These are phyloP conservation scores for Agrypnus murinus DNA, from an alignment of 2,888 invertebrate genomes.

Conservation along the genomic window DNA sequence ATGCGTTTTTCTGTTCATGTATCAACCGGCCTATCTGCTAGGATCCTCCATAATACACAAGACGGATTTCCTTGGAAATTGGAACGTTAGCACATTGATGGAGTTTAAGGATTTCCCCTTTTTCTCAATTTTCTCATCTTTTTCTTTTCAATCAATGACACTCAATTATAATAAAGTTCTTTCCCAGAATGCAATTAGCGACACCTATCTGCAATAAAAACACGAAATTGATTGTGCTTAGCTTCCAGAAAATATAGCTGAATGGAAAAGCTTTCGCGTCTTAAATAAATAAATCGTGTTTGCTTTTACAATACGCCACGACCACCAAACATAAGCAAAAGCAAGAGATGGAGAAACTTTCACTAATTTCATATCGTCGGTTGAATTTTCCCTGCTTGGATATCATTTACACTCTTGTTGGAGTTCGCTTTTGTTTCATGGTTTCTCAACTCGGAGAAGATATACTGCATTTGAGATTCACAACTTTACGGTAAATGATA, in stretches of 20 bases:
- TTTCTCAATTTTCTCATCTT: slow-evolving; percentile 7
- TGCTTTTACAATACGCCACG: neutral
- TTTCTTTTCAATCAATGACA: neutral
- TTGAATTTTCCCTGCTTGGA: neutral
- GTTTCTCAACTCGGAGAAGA: slow-evolving; percentile 6
- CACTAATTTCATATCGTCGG: slow-evolving; percentile 10
- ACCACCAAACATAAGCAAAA: slow-evolving; percentile 3
- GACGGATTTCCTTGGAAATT: slow-evolving; percentile 12
- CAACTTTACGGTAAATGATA: no score
- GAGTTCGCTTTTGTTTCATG: slow-evolving; percentile 13
- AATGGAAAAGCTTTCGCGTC: neutral
- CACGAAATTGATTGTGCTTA: neutral
- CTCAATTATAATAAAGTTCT: neutral
- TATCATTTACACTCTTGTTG: slow-evolving; percentile 21
- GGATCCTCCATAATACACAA: neutral
- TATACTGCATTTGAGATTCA: slow-evolving; percentile 8
- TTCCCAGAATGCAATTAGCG: slow-evolving; percentile 1
- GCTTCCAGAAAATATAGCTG: no score
- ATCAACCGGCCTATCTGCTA: neutral
- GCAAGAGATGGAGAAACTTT: slow-evolving; percentile 1
- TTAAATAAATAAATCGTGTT: slow-evolving; percentile 1
- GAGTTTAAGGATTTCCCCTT: neutral
- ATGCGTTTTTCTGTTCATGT: slow-evolving; percentile 2
- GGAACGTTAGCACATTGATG: slow-evolving; percentile 16
- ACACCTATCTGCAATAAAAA: neutral